phyloP scores from a whole-genome alignment of 2,888 invertebrate genomes.

The Ennomos quercinarius region DNA sequence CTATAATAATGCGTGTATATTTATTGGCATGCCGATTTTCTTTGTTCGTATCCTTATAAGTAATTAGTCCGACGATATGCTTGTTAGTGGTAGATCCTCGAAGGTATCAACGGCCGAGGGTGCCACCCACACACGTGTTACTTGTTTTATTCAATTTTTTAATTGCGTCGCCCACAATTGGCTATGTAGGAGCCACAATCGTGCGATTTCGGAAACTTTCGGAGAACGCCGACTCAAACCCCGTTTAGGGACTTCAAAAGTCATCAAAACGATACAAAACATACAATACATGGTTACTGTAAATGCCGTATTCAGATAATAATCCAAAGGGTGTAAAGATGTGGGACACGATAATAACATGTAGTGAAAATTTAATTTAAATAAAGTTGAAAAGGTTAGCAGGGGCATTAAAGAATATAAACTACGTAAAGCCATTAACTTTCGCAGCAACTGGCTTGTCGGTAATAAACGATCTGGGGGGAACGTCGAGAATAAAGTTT shows the following conservation, averaged over 20 bases:
- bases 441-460: conserved; percentile 41
- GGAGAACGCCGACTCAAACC: conserved; percentile 38
- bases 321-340: conserved; percentile 45
- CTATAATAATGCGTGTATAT: conserved; percentile 1
- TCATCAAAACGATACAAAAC: conserved; percentile 25
- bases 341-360: conserved; percentile 48
- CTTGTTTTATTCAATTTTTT: conserved; percentile 70
- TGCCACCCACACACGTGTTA: conserved; percentile 65
- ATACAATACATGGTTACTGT: conserved; percentile 1
- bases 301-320: conserved; percentile 15
- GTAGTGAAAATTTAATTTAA: conserved; percentile 43
- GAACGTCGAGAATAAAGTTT: conserved; percentile 48
- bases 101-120: conserved; percentile 41
- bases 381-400: conserved; percentile 44
- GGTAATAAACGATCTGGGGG: conserved; percentile 43
- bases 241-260: conserved; percentile 32
- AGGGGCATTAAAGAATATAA: conserved; percentile 43
- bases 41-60: conserved; percentile 25
- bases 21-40: conserved; percentile 13
- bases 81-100: conserved; percentile 28
- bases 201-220: conserved; percentile 38
- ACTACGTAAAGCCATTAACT: conserved; percentile 44
- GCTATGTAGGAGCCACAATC: conserved; percentile 27
- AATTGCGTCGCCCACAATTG: conserved; percentile 74
- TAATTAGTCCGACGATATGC: conserved; percentile 18